Conservation (phyloP, 2,888 invertebrate species). For the Ellobium chinense region DNA sequence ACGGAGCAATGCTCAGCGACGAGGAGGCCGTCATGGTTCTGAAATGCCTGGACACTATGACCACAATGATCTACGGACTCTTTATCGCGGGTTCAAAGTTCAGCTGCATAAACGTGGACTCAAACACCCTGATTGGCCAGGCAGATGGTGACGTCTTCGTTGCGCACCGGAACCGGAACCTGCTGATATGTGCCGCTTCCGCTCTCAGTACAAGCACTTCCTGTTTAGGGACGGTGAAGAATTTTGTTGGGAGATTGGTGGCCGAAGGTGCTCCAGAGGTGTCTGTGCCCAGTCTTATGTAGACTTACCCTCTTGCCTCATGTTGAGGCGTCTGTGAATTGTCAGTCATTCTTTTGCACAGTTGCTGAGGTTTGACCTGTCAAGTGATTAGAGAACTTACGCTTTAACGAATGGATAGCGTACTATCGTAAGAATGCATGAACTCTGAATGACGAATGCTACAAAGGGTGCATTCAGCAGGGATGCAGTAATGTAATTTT, state of each 20-base stretch:
- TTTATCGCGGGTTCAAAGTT: conserved; percentile 48
- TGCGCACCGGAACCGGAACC: conserved; percentile 45
- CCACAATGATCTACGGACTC: conserved; percentile 45
- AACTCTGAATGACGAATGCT: too few species aligned
- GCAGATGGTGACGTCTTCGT: conserved; percentile 44
- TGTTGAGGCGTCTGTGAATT: too few species aligned
- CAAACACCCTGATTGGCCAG: conserved; percentile 50
- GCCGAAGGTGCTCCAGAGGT: conserved; percentile 46
- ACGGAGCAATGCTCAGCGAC: conserved; percentile 40
- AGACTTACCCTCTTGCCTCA: too few species aligned
- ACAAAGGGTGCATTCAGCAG: too few species aligned
- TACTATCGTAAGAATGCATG: too few species aligned
- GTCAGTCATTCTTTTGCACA: too few species aligned
- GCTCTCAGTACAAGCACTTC: conserved; percentile 31
- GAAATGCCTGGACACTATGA: conserved; percentile 32
- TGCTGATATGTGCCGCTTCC: conserved; percentile 51
- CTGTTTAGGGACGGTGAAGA: conserved; percentile 50
- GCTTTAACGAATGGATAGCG: too few species aligned
- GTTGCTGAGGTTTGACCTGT: too few species aligned
- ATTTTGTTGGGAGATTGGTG: conserved; percentile 48
- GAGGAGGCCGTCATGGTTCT: conserved; percentile 43
- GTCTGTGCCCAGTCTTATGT: conserved; percentile 46
- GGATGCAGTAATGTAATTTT: too few species aligned
- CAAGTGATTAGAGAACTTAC: too few species aligned
- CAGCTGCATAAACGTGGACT: conserved; percentile 50